Percentiles rank a stretch among this genome's conserved stretches.
These are phyloP conservation scores for Podabrus alpinus DNA, from an alignment of 2,888 invertebrate species.

Conservation along the genomic window DNA sequence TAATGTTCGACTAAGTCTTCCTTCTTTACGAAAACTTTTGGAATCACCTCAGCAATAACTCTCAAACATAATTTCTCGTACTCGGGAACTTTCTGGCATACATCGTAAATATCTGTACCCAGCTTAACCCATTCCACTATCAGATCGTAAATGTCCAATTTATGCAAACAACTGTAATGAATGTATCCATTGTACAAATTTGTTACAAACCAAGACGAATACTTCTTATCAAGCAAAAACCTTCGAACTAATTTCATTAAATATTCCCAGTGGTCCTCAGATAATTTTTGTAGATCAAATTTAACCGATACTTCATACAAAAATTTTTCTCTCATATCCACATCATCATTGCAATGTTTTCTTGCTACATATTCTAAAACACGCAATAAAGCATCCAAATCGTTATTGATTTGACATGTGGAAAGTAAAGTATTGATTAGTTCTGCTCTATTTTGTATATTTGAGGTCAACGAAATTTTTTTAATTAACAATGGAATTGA, in stretches of 20 bases:
- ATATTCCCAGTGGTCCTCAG: constrained; percentile 12
- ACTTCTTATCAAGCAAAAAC: not conserved
- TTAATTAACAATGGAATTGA: constrained; percentile 17
- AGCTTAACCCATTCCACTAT: not conserved
- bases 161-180: not conserved
- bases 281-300: constrained; percentile 5
- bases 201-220: not conserved
- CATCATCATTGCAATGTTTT: constrained; percentile 15
- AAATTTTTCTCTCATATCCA: not conserved
- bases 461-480: constrained; percentile 2
- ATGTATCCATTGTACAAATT: not conserved
- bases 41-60: constrained; percentile 2
- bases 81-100: not conserved
- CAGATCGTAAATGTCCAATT: constrained; percentile 5
- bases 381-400: constrained; percentile 6
- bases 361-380: constrained; percentile 8
- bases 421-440: constrained; percentile 3
- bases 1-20: not conserved
- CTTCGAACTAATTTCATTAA: not conserved
- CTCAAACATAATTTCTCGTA: constrained; percentile 16
- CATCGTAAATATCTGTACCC: not conserved
- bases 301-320: not conserved
- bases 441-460: not conserved
- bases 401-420: constrained; percentile 18
- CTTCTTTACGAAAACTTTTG: not conserved